Base-by-base conservation (phyloP, 1,140 invertebrate genomes). In the Nomia melanderi region DNA sequence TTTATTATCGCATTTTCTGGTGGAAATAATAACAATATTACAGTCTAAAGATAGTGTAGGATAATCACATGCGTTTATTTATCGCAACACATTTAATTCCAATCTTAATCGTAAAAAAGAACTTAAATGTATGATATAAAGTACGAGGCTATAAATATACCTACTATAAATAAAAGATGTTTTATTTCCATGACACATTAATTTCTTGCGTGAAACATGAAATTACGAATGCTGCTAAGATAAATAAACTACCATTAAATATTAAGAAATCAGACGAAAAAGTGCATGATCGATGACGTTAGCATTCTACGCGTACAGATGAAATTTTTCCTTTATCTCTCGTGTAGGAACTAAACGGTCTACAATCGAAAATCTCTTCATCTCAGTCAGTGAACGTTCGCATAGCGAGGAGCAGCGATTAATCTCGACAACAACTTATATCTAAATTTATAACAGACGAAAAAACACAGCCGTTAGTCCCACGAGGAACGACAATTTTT, bases 391-490 rank as follows among this genome's bases (percentile, higher is more conserved):
- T 36, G 44, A 12, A 31, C 17, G 14, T 39, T 75, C 36, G 17
- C 23, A 50, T 47, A 60, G 31, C 23, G 60, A 31, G 27, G 54
- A 44, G 29, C 57, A 62, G 44, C 25, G 9, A 67, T 8, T 39
- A 79, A 50, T 67, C 17, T 77, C 25, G 31, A 5, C 8, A 54
- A 11, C 25, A 59, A 6, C 29, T 64, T 79, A 67, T 57, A 70
- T 4, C 29, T 77, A 83, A 23, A 5, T 69, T 71, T 75, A 81
- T 78, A 83, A 62, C 27, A 85, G 47, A 83, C 53, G 41, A 71
- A 82, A 79, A 65, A 84, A 66, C 54, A 88, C 41, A 74, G 67
- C 66, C 56, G 36, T 50, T 25, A 87, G 75, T 62, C 72, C 44
- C 17, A 63, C 20, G 1, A 88, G 17, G 23, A 87, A 41, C 54